phyloP scores from a whole-genome alignment of 2,113 vertebrate genomes.

The Neolamprologus toae region DNA sequence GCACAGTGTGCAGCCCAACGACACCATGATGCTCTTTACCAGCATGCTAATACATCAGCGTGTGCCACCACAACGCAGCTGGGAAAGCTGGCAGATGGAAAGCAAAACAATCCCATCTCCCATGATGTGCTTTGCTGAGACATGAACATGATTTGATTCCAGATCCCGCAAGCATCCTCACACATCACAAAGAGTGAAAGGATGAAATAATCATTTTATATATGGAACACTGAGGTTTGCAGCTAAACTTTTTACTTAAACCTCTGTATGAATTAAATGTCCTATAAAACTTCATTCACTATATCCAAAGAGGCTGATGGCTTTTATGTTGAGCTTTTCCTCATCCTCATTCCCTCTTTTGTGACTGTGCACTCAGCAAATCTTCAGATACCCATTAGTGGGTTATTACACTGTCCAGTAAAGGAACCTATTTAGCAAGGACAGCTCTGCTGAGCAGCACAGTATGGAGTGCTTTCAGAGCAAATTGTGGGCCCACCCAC shows the following conservation, averaged over 20 bases:
- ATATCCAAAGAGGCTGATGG: background rate
- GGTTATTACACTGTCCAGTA: conserved; percentile 62
- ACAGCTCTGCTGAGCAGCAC: conserved; percentile 70
- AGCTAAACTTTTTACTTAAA: background rate
- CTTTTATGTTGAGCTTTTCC: background rate
- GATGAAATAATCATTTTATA: background rate
- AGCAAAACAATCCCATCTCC: conserved; percentile 14
- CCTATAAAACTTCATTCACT: background rate
- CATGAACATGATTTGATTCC: background rate
- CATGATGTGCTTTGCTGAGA: background rate
- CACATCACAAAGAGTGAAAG: background rate
- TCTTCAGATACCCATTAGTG: conserved; percentile 62
- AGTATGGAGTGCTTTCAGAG: conserved; percentile 61
- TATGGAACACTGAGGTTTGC: background rate
- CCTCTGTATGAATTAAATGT: background rate
- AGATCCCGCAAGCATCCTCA: background rate
- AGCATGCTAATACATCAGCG: background rate
- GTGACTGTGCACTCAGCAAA: conserved; percentile 55
- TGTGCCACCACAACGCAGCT: background rate
- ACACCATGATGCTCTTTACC: background rate
- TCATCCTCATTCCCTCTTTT: background rate
- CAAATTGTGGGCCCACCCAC: conserved; percentile 44
- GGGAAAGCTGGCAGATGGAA: conserved; percentile 26
- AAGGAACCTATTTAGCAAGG: conserved; percentile 52
- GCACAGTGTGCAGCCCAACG: background rate